Base-by-base conservation (phyloP, 2,797 vertebrate genomes). In the Sebastiscus albofasciatus region DNA sequence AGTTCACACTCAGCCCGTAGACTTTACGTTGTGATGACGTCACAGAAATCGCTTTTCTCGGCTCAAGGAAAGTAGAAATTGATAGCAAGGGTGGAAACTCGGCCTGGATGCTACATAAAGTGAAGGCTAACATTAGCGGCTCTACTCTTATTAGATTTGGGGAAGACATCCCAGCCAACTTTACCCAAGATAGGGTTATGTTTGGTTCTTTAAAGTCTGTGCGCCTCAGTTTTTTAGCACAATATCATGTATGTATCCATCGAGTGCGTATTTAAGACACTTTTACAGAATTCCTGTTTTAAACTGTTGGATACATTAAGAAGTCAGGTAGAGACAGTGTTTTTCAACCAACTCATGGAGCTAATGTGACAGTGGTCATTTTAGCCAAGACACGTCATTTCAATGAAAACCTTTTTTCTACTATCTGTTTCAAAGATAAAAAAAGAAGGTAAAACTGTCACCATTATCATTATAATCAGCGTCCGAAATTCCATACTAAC, bases 281-380 rank as follows among this genome's bases (percentile, higher is more conserved):
- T 1, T 62, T 36, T 8, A 62, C n/a, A 22, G 33, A 6, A 22
- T 0, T 13, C n/a, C 29, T 61, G 29, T 61, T 33, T 29, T 59
- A 59, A 59, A 59, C 16, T 11, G 27, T 18, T 60, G 29, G 29
- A n/a, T 11, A n/a, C 29, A 20, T 33, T 61, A 33, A 29, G 29
- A n/a, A 12, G 18, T 61, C 18, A n/a, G 42, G 14, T 46, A 0
- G 42, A 46, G 46, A 52, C 3, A 2, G 6, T 0, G 0, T 49
- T 49, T 36, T 18, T 20, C 18, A 49, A 0, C 46, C 0, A 33
- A 33, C 0, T 54, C 20, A 33, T 8, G 12, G 29, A 34, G 52
- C 52, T 56, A 56, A 55, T 6, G 12, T 26, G 16, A 67, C 16
- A 36, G 20, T 24, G 1, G 61, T 22, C 20, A 36, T 52, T 52